Evolutionary conservation across 2,888 invertebrate species (phyloP).

Genomic region (Pyrgus malvae): DNA sequence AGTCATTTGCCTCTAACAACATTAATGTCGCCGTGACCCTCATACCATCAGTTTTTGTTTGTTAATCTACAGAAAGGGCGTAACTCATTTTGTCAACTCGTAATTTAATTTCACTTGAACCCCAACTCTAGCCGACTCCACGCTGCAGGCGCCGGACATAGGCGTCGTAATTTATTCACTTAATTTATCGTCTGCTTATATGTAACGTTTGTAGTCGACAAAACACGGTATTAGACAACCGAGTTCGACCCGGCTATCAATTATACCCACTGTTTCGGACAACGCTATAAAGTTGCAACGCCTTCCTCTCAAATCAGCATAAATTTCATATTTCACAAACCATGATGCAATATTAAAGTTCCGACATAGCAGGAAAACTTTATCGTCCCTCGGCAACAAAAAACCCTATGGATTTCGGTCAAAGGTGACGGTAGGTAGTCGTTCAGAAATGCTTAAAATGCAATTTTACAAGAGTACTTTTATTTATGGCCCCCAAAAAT

Average conservation of each 20-base stretch:
- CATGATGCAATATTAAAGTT: slow-evolving; percentile 37
- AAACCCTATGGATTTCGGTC: slow-evolving; percentile 49
- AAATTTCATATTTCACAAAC: slow-evolving; percentile 26
- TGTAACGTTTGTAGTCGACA: slow-evolving; percentile 44
- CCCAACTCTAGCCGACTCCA: slow-evolving; percentile 48
- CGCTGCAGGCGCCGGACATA: slow-evolving; percentile 59
- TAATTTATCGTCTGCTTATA: slow-evolving; percentile 64
- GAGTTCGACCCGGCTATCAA: slow-evolving; percentile 41
- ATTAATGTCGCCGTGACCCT: slow-evolving; percentile 74
- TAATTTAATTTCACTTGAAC: slow-evolving; percentile 78
- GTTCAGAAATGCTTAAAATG: slow-evolving; percentile 78
- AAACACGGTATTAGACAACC: slow-evolving; percentile 36
- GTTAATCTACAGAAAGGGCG: slow-evolving; percentile 81
- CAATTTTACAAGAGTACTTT: slow-evolving; percentile 74
- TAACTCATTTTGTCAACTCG: slow-evolving; percentile 80
- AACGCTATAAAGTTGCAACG: slow-evolving; percentile 21
- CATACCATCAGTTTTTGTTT: slow-evolving; percentile 80
- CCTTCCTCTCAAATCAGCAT: slow-evolving; percentile 24
- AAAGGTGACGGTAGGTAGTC: slow-evolving; percentile 63
- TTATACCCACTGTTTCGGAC: slow-evolving; percentile 23
- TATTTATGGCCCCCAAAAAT: slow-evolving; percentile 78
- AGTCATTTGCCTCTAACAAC: slow-evolving; percentile 78
- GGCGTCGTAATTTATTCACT: slow-evolving; percentile 59
- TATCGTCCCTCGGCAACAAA: slow-evolving; percentile 45
- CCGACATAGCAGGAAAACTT: slow-evolving; percentile 56